Evolutionary conservation across 2,888 invertebrate genomes (phyloP).

Genomic region (Malthinus seriepunctatus): DNA sequence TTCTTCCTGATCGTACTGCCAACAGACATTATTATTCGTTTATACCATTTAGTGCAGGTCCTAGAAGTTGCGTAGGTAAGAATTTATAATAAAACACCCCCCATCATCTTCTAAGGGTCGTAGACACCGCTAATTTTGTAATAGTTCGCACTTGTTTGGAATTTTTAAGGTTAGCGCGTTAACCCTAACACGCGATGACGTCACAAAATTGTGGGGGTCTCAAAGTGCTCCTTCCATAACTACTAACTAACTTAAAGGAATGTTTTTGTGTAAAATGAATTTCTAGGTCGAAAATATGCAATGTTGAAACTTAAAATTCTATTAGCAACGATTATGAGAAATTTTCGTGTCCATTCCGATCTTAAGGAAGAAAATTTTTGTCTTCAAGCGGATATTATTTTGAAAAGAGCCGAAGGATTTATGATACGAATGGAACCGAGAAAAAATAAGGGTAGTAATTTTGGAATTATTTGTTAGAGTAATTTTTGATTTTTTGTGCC

Average conservation of each 20-base stretch:
- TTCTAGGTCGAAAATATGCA: constrained; percentile 74
- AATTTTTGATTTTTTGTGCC: background rate
- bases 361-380: constrained; percentile 68
- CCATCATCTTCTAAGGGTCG: no score
- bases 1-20: constrained; percentile 74
- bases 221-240: no score
- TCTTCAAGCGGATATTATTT: constrained; percentile 72
- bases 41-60: constrained; percentile 81
- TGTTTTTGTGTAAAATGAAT: no score
- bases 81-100: background rate
- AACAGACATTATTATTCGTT: constrained; percentile 79
- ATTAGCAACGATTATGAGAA: constrained; percentile 71
- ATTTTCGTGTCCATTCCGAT: constrained; percentile 66
- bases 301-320: constrained; percentile 76
- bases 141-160: no score
- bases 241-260: no score
- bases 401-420: constrained; percentile 76
- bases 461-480: background rate
- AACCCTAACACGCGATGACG: no score
- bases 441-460: constrained; percentile 43
- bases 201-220: no score
- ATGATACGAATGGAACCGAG: constrained; percentile 71
- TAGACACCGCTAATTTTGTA: no score
- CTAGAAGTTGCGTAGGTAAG: constrained; percentile 77
- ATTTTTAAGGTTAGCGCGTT: no score